Conservation (phyloP, 2,797 vertebrate genomes). For the Acipenser transmontanus region DNA sequence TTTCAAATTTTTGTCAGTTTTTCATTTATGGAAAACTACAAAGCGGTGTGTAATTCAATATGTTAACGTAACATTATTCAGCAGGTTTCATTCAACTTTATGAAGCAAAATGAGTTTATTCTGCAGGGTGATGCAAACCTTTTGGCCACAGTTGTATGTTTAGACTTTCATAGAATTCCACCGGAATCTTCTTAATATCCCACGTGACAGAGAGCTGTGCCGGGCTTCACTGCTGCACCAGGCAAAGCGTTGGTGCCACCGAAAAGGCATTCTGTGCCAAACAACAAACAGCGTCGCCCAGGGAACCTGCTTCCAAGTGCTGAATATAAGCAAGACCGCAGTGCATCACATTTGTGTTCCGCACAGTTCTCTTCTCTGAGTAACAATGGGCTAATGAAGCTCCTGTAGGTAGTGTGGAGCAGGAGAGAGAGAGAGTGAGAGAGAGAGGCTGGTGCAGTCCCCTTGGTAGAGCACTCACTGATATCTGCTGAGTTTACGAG, state of each 20-base stretch:
- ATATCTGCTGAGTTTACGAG: slow-evolving; percentile 22
- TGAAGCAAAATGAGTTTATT: no score
- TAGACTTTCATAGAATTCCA: not conserved
- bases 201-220: not conserved
- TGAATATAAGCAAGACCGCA: not conserved
- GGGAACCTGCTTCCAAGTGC: not conserved
- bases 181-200: not conserved
- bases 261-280: not conserved
- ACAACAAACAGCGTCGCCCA: not conserved
- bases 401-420: slow-evolving; percentile 1
- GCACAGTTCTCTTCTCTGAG: not conserved
- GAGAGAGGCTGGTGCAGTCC: slow-evolving; percentile 30
- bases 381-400: not conserved
- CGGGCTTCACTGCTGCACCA: not conserved
- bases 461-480: slow-evolving; percentile 30
- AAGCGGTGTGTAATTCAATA: no score
- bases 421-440: slow-evolving; percentile 6
- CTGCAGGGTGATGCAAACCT: no score
- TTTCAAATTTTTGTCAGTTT: slow-evolving; percentile 2
- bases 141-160: not conserved
- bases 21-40: not conserved
- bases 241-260: not conserved
- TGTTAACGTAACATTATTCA: no score
- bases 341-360: not conserved
- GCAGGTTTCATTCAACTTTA: no score